A percentile compares a stretch with the other conserved stretches of the same genome.
Evolutionary conservation across 1,140 invertebrate genomes (phyloP).

Genomic region (Aphis craccivora): DNA sequence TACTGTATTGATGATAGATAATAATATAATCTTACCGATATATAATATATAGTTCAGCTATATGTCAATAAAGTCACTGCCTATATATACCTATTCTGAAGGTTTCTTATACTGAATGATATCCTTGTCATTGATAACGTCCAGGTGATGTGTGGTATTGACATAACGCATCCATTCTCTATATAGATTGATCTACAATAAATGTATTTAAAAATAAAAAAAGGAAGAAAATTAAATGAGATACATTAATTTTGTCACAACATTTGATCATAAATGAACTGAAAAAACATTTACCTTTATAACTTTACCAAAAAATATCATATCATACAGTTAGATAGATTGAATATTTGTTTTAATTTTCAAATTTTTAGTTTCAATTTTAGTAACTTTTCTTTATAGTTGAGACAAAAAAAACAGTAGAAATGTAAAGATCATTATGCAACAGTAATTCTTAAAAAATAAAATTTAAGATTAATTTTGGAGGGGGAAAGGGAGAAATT

Average conservation of each 20-base stretch:
- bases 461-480: too few relatives aligned
- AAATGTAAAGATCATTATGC: too few relatives aligned
- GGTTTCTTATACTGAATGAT: conserved; percentile 4
- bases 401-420: too few relatives aligned
- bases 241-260: background rate
- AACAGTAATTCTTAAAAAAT: too few relatives aligned
- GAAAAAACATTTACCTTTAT: background rate
- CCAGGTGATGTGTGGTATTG: background rate
- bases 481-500: too few relatives aligned
- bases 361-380: too few relatives aligned
- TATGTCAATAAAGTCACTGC: background rate
- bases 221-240: background rate
- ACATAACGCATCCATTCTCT: background rate
- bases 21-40: background rate
- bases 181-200: background rate
- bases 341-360: too few relatives aligned
- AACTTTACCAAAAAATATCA: background rate
- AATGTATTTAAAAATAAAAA: conserved; percentile 16
- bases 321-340: background rate
- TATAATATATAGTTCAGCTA: background rate
- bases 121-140: background rate
- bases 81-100: background rate
- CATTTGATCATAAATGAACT: background rate
- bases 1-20: background rate
- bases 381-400: too few relatives aligned